Conservation (phyloP, 1,140 invertebrate genomes). For the Notospermus geniculatus region DNA sequence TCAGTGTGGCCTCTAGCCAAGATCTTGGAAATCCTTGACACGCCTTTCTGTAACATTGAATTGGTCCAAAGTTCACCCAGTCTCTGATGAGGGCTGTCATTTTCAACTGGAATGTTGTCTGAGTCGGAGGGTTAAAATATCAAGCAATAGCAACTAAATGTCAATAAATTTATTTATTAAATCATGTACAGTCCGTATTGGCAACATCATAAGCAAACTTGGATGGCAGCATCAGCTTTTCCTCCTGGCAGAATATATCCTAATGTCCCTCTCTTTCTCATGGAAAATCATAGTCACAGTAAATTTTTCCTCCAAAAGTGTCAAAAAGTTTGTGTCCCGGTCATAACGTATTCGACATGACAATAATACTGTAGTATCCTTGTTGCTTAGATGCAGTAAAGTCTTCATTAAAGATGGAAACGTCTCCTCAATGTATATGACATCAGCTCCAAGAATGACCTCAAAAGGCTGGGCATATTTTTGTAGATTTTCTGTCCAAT, state of each 20-base stretch:
- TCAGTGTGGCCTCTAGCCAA: too few relatives aligned
- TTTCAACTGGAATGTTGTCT: too few relatives aligned
- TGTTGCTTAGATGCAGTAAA: slow-evolving; percentile 33
- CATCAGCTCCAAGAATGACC: slow-evolving; percentile 51
- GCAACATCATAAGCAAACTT: too few relatives aligned
- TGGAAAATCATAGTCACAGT: slow-evolving; percentile 33
- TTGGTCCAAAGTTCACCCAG: too few relatives aligned
- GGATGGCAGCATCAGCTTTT: too few relatives aligned
- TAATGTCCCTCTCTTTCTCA: slow-evolving; percentile 36
- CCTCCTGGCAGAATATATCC: slow-evolving; percentile 32
- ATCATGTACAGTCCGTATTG: too few relatives aligned
- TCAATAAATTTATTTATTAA: too few relatives aligned
- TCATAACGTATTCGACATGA: slow-evolving; percentile 51
- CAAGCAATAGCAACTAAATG: too few relatives aligned
- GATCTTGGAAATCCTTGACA: too few relatives aligned
- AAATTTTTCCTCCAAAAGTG: slow-evolving; percentile 37
- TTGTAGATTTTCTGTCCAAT: slow-evolving; percentile 41
- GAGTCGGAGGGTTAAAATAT: too few relatives aligned
- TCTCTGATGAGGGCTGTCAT: too few relatives aligned
- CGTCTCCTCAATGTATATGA: slow-evolving; percentile 52
- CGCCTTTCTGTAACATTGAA: too few relatives aligned
- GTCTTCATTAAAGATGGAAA: slow-evolving; percentile 45
- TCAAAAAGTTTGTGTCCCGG: slow-evolving; percentile 42
- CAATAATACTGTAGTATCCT: slow-evolving; percentile 35
- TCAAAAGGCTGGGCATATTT: slow-evolving; percentile 33